Conservation (phyloP, 2,113 vertebrate species). For the Nymphicus hollandicus region DNA sequence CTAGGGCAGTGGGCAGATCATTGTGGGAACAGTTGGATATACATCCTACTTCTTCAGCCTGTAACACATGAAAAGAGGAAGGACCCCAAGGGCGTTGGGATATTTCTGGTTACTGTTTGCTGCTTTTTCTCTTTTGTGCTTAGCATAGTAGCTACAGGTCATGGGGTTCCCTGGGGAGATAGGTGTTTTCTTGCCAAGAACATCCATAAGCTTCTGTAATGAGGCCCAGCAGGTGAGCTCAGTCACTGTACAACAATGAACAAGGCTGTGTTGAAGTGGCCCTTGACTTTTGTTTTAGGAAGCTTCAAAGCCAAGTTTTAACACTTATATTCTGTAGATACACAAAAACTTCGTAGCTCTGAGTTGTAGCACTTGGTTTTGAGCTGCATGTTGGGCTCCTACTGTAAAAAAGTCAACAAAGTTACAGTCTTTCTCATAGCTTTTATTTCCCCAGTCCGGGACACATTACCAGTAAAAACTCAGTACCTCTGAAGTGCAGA, state of each 20-base stretch:
- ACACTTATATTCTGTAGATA: neutral
- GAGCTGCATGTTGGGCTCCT: neutral
- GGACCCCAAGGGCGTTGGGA: neutral
- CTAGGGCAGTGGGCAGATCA: neutral
- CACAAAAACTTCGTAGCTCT: neutral
- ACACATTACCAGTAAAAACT: neutral
- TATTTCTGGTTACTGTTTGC: constrained; percentile 7
- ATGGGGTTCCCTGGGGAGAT: neutral
- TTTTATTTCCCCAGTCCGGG: neutral
- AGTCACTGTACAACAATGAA: neutral
- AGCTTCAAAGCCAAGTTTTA: neutral
- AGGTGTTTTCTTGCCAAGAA: constrained; percentile 14
- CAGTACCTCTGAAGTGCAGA: neutral
- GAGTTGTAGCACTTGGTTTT: neutral
- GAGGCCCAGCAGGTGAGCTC: constrained; percentile 5
- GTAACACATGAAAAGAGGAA: constrained; percentile 1
- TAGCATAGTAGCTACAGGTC: neutral
- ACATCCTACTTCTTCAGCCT: neutral
- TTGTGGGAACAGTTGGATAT: fast-evolving
- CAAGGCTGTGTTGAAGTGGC: neutral
- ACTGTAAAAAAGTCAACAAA: neutral
- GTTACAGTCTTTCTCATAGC: neutral
- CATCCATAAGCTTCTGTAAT: constrained; percentile 20
- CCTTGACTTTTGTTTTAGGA: neutral
- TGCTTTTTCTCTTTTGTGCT: constrained; percentile 11